Conservation (phyloP, 1,140 invertebrate genomes). For the Drosophila sulfurigaster region DNA sequence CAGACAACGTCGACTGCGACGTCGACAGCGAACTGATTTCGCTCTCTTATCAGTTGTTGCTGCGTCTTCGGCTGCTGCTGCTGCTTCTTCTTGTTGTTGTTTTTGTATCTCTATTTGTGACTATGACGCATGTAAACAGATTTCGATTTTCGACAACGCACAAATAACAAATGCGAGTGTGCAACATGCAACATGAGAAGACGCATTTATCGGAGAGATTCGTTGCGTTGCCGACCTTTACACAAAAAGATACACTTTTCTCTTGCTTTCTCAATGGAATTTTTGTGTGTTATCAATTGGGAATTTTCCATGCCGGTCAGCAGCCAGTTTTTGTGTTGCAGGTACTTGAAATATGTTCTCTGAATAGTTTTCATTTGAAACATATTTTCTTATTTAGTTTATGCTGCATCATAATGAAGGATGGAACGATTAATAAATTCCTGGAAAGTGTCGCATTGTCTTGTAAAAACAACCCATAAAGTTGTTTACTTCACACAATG, state of each 20-base stretch:
- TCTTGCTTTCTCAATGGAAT: slow-evolving; percentile 48
- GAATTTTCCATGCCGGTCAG: slow-evolving; percentile 63
- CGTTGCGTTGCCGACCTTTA: slow-evolving; percentile 11
- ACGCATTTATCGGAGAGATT: slow-evolving; percentile 14
- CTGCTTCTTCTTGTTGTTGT: not conserved
- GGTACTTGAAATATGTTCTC: no score
- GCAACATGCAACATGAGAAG: slow-evolving; percentile 16
- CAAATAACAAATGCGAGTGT: slow-evolving; percentile 16
- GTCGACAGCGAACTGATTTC: slow-evolving; percentile 17
- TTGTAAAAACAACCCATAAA: slow-evolving; percentile 34
- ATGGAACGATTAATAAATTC: no score
- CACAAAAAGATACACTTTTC: not conserved
- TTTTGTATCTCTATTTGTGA: not conserved
- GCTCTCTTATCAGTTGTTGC: slow-evolving; percentile 23
- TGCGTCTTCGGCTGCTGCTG: not conserved
- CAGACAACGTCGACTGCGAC: not conserved
- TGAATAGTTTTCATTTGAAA: no score
- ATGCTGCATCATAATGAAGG: no score
- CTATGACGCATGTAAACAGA: slow-evolving; percentile 30
- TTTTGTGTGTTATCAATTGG: slow-evolving; percentile 56
- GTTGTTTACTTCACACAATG: slow-evolving; percentile 61
- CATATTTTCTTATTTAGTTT: no score
- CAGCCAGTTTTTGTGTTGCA: slow-evolving; percentile 16
- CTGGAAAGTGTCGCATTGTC: not conserved
- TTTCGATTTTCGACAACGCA: not conserved